phyloP scores from a whole-genome alignment of 2,888 invertebrate species.

The Ochropleura leucogaster region DNA sequence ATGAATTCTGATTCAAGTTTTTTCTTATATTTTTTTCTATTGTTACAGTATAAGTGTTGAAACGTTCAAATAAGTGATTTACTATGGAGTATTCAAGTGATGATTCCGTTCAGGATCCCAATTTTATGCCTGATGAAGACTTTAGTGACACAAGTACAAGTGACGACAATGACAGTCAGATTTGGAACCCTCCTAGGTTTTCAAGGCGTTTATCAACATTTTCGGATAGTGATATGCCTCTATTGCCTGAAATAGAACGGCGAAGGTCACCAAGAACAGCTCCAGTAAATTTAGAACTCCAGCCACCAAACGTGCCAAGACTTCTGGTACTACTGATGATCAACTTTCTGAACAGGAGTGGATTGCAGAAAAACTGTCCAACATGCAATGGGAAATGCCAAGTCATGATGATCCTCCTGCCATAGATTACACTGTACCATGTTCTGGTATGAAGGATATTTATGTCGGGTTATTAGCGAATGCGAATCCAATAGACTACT shows the following conservation, averaged over 20 bases:
- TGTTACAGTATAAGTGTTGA: not conserved
- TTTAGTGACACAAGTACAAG: not conserved
- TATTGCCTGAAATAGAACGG: slow-evolving; percentile 5
- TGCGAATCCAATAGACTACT: too few species aligned
- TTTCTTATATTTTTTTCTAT: slow-evolving; percentile 1
- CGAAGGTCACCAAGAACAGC: not conserved
- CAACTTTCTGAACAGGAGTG: not conserved
- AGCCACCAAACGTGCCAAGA: slow-evolving; percentile 1
- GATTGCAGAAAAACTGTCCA: not conserved
- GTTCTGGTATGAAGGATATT: too few species aligned
- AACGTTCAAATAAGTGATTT: not conserved
- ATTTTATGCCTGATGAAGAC: not conserved
- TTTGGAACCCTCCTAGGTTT: slow-evolving; percentile 4
- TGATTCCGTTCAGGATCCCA: not conserved
- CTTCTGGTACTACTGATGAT: not conserved
- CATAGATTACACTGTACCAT: too few species aligned
- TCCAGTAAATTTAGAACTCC: not conserved
- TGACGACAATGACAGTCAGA: not conserved
- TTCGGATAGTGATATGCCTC: slow-evolving; percentile 6
- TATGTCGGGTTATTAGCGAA: too few species aligned
- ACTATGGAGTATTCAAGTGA: not conserved
- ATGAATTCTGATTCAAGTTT: slow-evolving; percentile 1
- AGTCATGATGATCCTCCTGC: too few species aligned
- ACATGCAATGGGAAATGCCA: not conserved
- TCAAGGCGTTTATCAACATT: slow-evolving; percentile 10